A percentile compares a stretch with the other conserved stretches of the same genome.
phyloP scores from a whole-genome alignment of 2,797 vertebrate species.

The Hippocampus kuda region DNA sequence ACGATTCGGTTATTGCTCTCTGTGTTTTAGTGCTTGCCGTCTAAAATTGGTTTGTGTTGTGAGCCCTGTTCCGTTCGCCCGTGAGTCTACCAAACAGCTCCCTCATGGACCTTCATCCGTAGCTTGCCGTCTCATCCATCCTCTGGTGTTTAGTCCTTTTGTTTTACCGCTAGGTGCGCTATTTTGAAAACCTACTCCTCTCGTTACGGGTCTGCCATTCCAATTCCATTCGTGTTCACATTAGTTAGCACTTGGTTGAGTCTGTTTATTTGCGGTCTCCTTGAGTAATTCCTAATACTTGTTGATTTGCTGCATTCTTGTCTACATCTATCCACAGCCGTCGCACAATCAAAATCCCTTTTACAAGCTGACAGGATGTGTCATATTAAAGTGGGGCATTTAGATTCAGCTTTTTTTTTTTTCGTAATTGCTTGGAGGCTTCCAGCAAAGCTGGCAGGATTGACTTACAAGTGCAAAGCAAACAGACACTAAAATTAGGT shows the following conservation, averaged over 20 bases:
- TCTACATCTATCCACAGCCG: background rate
- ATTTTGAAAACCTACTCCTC: background rate
- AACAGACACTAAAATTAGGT: slow-evolving; percentile 36
- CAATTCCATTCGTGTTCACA: background rate
- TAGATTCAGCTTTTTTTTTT: slow-evolving; percentile 42
- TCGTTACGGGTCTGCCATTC: background rate
- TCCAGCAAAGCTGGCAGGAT: slow-evolving; percentile 19
- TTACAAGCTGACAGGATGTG: slow-evolving; percentile 30
- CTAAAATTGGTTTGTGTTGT: too few species aligned
- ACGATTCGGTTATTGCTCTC: background rate
- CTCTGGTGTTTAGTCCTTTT: background rate
- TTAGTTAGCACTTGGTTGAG: background rate
- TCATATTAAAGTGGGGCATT: slow-evolving; percentile 31
- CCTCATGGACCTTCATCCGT: background rate
- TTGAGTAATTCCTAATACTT: background rate
- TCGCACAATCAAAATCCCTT: background rate
- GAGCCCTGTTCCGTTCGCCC: too few species aligned
- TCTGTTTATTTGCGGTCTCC: background rate
- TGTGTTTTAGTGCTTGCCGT: background rate
- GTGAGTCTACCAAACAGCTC: background rate
- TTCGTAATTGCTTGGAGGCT: slow-evolving; percentile 23
- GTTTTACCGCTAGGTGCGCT: background rate
- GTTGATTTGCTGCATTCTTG: background rate
- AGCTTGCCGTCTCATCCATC: background rate
- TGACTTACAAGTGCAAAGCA: slow-evolving; percentile 18